These are phyloP conservation scores for Climacteris rufus DNA, from an alignment of 2,113 vertebrate species.

Conservation along the genomic window DNA sequence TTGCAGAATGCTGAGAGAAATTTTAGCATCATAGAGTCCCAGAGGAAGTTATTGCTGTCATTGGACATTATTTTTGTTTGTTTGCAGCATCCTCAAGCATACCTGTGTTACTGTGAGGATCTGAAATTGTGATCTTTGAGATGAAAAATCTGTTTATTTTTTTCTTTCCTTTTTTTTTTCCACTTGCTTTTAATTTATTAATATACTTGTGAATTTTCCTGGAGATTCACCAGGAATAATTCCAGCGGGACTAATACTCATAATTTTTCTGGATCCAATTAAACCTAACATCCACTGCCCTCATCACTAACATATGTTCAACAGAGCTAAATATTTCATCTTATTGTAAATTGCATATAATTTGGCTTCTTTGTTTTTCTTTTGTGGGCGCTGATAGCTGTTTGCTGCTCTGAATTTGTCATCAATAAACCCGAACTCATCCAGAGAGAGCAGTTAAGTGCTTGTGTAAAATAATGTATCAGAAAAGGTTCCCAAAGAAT, in stretches of 20 bases:
- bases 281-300: neutral
- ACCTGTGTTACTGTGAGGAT: neutral
- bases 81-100: neutral
- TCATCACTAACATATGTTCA: slow-evolving; percentile 22
- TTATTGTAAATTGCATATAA: neutral
- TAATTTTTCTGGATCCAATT: slow-evolving; percentile 17
- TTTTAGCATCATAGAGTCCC: neutral
- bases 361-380: slow-evolving; percentile 14
- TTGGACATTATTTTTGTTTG: neutral
- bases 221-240: neutral
- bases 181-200: slow-evolving; percentile 1
- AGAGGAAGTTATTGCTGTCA: neutral
- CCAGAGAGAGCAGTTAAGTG: neutral
- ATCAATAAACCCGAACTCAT: neutral
- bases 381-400: neutral
- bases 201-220: slow-evolving; percentile 8
- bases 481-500: neutral
- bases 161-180: neutral
- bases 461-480: neutral
- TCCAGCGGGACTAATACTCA: slow-evolving; percentile 7
- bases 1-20: neutral
- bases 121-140: neutral
- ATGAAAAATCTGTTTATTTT: neutral
- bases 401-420: slow-evolving; percentile 13
- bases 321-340: slow-evolving; percentile 7